phyloP scores from a whole-genome alignment of 2,888 invertebrate genomes.

The Dasysyrphus tricinctus region DNA sequence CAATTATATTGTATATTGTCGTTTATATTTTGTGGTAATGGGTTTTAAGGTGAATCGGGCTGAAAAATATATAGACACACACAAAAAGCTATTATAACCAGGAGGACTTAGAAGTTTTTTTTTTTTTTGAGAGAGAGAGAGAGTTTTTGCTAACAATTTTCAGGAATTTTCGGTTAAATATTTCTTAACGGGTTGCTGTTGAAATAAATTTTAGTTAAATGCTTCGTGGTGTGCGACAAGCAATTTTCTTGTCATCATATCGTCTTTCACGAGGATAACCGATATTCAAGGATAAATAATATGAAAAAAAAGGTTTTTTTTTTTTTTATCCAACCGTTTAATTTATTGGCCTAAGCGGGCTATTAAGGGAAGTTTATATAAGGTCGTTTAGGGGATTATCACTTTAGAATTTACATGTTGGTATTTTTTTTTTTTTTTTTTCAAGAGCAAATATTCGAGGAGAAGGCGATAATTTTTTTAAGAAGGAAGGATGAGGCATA shows the following conservation, averaged over 20 bases:
- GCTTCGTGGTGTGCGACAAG: conserved; percentile 48
- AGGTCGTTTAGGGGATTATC: conserved; percentile 28
- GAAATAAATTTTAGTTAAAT: conserved; percentile 52
- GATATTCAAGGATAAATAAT: not conserved
- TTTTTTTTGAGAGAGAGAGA: not conserved
- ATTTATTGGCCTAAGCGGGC: conserved; percentile 40
- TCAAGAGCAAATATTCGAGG: no score
- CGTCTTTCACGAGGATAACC: conserved; percentile 3
- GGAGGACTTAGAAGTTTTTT: conserved; percentile 22
- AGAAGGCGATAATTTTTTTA: no score
- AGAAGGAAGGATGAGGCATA: no score
- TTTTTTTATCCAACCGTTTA: not conserved
- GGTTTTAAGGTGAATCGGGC: conserved; percentile 9
- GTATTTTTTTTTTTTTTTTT: not conserved
- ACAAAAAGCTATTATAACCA: conserved; percentile 32
- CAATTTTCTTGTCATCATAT: conserved; percentile 55
- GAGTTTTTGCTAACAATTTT: conserved; percentile 28
- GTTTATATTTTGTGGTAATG: conserved; percentile 62
- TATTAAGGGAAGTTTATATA: conserved; percentile 12
- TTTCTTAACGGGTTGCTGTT: conserved; percentile 28
- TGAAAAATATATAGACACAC: not conserved
- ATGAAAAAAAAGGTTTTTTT: not conserved
- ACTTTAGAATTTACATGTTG: conserved; percentile 2
- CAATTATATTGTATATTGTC: conserved; percentile 69
- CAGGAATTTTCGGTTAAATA: conserved; percentile 36